These are phyloP conservation scores for Anthoscopus minutus DNA, from an alignment of 2,113 vertebrate species.

Conservation along the genomic window DNA sequence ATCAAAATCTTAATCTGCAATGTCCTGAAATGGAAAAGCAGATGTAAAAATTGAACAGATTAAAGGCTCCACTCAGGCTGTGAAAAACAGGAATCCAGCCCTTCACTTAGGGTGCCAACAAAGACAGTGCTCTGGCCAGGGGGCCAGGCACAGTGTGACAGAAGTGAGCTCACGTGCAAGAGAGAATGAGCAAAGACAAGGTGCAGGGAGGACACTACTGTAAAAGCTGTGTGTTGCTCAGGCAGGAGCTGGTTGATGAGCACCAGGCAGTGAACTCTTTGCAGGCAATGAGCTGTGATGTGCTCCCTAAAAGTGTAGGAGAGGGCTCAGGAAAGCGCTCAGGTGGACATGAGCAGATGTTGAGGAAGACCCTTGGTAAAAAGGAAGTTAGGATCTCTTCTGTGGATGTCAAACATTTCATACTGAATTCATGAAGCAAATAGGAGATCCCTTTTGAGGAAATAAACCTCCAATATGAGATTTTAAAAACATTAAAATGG, in stretches of 20 bases:
- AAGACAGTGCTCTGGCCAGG: background rate
- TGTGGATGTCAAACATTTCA: background rate
- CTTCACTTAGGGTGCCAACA: background rate
- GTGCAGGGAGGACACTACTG: fast-evolving
- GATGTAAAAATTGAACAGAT: background rate
- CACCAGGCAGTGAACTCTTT: background rate
- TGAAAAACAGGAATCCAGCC: background rate
- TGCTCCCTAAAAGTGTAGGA: background rate
- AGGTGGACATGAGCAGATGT: background rate
- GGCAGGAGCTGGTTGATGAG: background rate
- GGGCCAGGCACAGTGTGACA: background rate
- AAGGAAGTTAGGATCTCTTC: background rate
- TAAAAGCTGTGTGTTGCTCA: background rate
- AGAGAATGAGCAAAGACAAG: background rate
- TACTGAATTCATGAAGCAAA: background rate
- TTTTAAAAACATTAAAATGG: background rate
- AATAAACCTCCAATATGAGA: background rate
- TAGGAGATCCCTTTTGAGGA: background rate
- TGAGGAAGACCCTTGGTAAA: background rate
- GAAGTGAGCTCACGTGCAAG: background rate
- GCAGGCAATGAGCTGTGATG: background rate
- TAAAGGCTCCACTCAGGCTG: background rate
- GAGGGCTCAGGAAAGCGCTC: background rate
- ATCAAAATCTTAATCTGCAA: background rate
- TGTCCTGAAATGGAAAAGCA: background rate